Evolutionary conservation across 2,888 invertebrate genomes (phyloP).

Genomic region (Drosophila kambysellisi): DNA sequence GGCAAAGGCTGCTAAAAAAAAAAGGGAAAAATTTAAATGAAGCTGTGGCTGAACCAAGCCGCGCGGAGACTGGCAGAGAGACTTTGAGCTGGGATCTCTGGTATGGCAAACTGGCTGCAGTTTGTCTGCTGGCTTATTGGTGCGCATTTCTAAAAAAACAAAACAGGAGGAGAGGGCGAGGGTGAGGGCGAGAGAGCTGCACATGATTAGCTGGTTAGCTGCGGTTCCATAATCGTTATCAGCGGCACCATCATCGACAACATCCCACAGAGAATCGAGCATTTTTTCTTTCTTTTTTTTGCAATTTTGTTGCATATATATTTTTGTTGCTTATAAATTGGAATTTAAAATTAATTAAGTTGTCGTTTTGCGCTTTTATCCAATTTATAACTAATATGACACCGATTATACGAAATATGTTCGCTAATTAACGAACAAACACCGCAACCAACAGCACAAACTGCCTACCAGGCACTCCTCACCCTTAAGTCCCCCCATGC

Average conservation of each 20-base stretch:
- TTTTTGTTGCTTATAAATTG: conserved; percentile 75
- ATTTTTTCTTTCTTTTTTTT: conserved; percentile 19
- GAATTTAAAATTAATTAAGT: conserved; percentile 85
- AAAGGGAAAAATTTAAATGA: conserved; percentile 69
- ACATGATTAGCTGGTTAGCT: conserved; percentile 45
- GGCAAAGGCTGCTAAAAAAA: conserved; percentile 50
- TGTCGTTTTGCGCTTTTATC: conserved; percentile 85
- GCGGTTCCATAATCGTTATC: conserved; percentile 70
- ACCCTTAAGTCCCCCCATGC: not conserved
- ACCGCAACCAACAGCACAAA: conserved; percentile 59
- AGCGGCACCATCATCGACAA: conserved; percentile 65
- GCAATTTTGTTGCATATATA: conserved; percentile 29
- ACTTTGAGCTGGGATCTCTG: conserved; percentile 3
- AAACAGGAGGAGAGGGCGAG: not conserved
- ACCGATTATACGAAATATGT: conserved; percentile 85
- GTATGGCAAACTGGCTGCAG: conserved; percentile 48
- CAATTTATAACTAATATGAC: conserved; percentile 85
- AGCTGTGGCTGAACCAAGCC: conserved; percentile 54
- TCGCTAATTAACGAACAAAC: conserved; percentile 85
- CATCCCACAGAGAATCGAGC: conserved; percentile 13
- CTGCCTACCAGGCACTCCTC: conserved; percentile 13
- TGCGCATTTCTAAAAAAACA: conserved; percentile 39
- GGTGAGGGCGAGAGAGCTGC: conserved; percentile 11
- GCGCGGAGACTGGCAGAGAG: conserved; percentile 1
- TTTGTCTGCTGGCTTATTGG: conserved; percentile 56